phyloP scores from a whole-genome alignment of 2,888 invertebrate genomes.

The Heliconius charithonia region DNA sequence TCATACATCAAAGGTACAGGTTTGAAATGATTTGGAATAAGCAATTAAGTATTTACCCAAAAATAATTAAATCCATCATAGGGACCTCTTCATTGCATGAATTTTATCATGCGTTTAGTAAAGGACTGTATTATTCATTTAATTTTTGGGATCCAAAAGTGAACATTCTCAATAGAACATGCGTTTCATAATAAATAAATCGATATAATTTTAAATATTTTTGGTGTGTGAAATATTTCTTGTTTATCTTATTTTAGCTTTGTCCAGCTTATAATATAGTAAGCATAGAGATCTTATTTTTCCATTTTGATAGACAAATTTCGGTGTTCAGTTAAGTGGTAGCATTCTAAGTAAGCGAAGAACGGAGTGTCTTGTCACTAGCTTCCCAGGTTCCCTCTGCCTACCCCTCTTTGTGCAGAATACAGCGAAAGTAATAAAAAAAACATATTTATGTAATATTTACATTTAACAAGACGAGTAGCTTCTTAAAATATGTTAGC shows the following conservation, averaged over 20 bases:
- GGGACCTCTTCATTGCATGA: slow-evolving; percentile 1
- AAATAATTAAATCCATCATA: slow-evolving; percentile 6
- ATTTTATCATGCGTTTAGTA: not conserved
- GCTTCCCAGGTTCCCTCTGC: too few species aligned
- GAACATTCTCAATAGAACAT: not conserved
- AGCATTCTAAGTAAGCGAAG: too few species aligned
- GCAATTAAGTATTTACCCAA: slow-evolving; percentile 11
- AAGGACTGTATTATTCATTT: not conserved
- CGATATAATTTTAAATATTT: not conserved
- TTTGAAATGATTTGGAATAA: not conserved
- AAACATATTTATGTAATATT: too few species aligned
- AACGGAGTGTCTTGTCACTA: too few species aligned
- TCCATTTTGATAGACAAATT: too few species aligned
- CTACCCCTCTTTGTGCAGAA: too few species aligned
- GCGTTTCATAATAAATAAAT: not conserved
- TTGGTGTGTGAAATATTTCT: not conserved
- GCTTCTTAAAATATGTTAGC: not conserved
- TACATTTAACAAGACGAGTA: not conserved
- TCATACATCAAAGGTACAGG: slow-evolving; percentile 7
- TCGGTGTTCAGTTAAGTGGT: too few species aligned
- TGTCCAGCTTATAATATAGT: too few species aligned
- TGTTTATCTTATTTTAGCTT: not conserved
- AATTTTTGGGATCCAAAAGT: not conserved
- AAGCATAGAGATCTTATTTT: too few species aligned
- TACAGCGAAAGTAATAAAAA: too few species aligned